Evolutionary conservation across 1,140 invertebrate genomes (phyloP).

Genomic region (Conus ventricosus): DNA sequence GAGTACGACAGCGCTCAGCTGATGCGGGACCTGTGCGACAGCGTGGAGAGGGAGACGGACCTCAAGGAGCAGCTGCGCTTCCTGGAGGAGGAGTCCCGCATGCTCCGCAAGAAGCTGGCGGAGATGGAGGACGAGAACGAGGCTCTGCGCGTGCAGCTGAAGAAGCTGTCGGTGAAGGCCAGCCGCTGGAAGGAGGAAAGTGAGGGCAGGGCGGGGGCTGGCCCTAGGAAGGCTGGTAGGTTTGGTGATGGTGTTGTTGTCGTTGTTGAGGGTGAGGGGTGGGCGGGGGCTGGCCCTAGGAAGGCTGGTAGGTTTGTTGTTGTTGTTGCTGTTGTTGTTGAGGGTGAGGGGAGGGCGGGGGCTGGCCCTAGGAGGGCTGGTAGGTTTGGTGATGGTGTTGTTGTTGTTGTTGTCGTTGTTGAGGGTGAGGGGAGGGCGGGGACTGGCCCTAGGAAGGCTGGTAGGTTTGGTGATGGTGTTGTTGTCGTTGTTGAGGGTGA

Average conservation of each 20-base stretch:
- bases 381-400: too few species aligned
- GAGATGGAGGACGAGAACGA: constrained; percentile 96
- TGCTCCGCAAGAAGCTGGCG: constrained; percentile 87
- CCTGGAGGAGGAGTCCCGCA: constrained; percentile 91
- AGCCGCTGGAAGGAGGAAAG: constrained; percentile 51
- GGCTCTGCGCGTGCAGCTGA: constrained; percentile 91
- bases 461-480: too few species aligned
- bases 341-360: too few species aligned
- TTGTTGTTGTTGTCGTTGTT: too few species aligned
- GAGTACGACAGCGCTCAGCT: constrained; percentile 78
- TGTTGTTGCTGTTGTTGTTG: too few species aligned
- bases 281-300: background rate
- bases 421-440: too few species aligned
- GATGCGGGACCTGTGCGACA: constrained; percentile 90
- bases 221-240: constrained; percentile 31
- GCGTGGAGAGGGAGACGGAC: constrained; percentile 93
- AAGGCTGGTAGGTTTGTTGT: too few species aligned
- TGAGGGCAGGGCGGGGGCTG: constrained; percentile 40
- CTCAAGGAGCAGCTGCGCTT: constrained; percentile 91
- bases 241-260: background rate
- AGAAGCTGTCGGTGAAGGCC: constrained; percentile 86
- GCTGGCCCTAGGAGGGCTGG: too few species aligned
- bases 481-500: too few species aligned
- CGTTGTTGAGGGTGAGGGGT: background rate
- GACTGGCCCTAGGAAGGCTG: too few species aligned